Base-by-base conservation (phyloP, 2,797 vertebrate genomes). In the Acanthiza pusilla region DNA sequence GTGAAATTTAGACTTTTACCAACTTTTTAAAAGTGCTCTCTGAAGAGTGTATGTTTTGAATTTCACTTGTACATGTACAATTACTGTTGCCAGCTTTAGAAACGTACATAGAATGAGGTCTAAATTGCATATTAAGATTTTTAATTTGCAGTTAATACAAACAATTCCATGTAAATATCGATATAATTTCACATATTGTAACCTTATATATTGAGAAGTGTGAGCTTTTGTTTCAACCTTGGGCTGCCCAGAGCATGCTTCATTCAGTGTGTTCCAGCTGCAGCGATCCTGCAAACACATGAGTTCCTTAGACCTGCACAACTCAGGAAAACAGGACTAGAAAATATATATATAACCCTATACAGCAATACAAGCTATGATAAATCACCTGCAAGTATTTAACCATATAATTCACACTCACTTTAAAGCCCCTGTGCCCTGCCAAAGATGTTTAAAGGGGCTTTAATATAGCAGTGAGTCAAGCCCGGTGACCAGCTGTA, bases 321-420 rank as follows among this genome's bases (percentile, higher is more conserved):
- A 42, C 17, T 87, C 58, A 85, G 60, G 57, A 94, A 73, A 87
- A 86, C 19, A 82, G 29, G 63, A 81, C 51, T 63, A 93, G 82
- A 91, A 54, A 87, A 90, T 48, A 61, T 30, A 16, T 57, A 66
- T 91, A 80, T 89, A 88, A 61, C 40, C 21, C n/a, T 76, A 36
- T 20, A 42, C 42, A 89, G 61, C n/a, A 96, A 76, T 61, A 68
- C 21, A 88, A 40, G 55, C 76, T 87, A 76, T 26, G 18, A 92
- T 89, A 85, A 94, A 96, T 92, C 88, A 93, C 40, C 81, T 84
- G 74, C 71, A 89, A 93, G 48, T 66, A 94, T 96, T 96, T 94
- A 92, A 92, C 82, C 85, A n/a, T 91, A 93, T 91, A 95, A 89
- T 96, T 94, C 95, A 93, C 78, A 84, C 84, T 94, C 76, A 66